A percentile compares a stretch with the other conserved stretches of the same genome.
These are phyloP conservation scores for Eurystomus gularis DNA, from an alignment of 2,113 vertebrate genomes.

Conservation along the genomic window DNA sequence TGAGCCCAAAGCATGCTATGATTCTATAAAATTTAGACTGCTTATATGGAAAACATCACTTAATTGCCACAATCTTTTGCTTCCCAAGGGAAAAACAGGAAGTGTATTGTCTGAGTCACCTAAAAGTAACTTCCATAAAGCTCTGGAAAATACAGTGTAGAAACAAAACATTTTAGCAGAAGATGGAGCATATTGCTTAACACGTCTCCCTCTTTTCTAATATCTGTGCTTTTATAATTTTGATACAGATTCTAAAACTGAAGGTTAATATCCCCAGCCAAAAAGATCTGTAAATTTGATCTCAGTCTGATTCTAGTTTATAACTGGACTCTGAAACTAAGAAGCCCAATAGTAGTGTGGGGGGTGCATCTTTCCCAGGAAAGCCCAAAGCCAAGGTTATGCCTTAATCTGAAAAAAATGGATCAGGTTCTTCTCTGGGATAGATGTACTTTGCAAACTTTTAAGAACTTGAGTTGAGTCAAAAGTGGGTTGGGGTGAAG, in stretches of 20 bases:
- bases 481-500: background rate
- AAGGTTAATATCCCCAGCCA: background rate
- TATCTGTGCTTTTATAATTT: background rate
- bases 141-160: background rate
- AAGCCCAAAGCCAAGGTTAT: background rate
- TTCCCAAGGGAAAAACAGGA: slow-evolving; percentile 7
- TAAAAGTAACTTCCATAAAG: background rate
- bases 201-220: background rate
- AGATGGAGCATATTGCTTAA: background rate
- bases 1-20: too few species aligned
- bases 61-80: background rate
- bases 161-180: background rate
- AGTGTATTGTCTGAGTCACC: background rate
- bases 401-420: background rate
- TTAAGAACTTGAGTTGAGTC: background rate
- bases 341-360: background rate
- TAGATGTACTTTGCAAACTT: background rate
- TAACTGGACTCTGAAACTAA: background rate
- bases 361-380: background rate
- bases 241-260: background rate
- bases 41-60: background rate
- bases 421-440: background rate
- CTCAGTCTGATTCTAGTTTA: background rate
- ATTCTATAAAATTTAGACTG: background rate
- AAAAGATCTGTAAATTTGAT: background rate